Base-by-base conservation (phyloP, 1,140 invertebrate species). In the Latrodectus geometricus region DNA sequence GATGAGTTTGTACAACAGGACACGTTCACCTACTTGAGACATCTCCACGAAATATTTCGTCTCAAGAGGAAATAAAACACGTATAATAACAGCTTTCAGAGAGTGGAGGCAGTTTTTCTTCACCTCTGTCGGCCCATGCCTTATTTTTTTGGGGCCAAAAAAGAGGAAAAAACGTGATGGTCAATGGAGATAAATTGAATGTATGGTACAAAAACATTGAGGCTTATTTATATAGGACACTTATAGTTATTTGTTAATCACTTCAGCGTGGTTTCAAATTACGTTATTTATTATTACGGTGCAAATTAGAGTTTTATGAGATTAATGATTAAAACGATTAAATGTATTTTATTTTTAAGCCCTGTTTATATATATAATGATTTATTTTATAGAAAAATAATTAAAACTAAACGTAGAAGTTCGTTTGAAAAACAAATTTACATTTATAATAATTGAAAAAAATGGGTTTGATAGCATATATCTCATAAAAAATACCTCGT, bases 11-110 rank as follows among this genome's bases (percentile, higher is more conserved):
- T n/a, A 54, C 35, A 84, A 76, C 56, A 56, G 82, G 82, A 84
- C 82, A 84, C 82, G 82, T 84, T 84, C 74, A 76, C 66, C 61
- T 68, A 69, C 82, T 84, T 75, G 82, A 84, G 82, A 76, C 65
- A 76, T 52, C 48, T n/a, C 56, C 15, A 76, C 74, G 49, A 84
- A 84, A 84, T 84, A 84, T 84, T 84, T 84, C 80, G 70, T 52
- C 65, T 76, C 73, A 21, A 52, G 48, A n/a, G 49, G 52, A 56
- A 56, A 23, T 69, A 84, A 84, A 83, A 83, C 75, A 75, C 35
- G 73, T 73, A 21, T 61, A 61, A 61, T 8, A 61, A 61, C 54
- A 61, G 11, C 54, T 61, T 17, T 61, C 54, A 61, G 14, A 14
- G 70, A 49, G 68, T 69, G 12, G 12, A 15, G 8, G 54, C 54